phyloP scores from a whole-genome alignment of 2,797 vertebrate genomes.

The Mionectes olivaceus region DNA sequence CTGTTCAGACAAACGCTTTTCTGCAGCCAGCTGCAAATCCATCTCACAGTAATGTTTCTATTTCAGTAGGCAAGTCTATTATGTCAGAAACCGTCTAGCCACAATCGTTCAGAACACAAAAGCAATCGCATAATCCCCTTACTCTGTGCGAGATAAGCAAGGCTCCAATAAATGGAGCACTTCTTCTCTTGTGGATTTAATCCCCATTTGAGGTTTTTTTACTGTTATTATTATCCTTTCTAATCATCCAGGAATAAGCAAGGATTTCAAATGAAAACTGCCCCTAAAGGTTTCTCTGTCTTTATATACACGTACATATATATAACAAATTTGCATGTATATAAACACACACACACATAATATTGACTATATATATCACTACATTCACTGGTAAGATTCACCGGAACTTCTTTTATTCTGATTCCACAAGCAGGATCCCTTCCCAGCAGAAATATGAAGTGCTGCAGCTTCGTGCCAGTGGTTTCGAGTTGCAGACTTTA shows the following conservation, averaged over 20 bases:
- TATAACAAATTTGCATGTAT: background rate
- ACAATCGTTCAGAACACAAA: constrained; percentile 66
- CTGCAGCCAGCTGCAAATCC: constrained; percentile 61
- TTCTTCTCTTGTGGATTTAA: constrained; percentile 70
- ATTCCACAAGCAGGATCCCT: constrained; percentile 30
- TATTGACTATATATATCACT: background rate
- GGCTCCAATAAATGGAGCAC: constrained; percentile 68
- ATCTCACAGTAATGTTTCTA: constrained; percentile 66
- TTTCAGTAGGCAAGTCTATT: constrained; percentile 74
- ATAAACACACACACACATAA: background rate
- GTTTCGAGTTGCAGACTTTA: constrained; percentile 73
- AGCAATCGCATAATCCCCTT: constrained; percentile 71
- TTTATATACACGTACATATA: background rate
- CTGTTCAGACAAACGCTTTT: constrained; percentile 48
- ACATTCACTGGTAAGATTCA: background rate
- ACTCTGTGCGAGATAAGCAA: constrained; percentile 63
- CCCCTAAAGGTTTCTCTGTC: background rate
- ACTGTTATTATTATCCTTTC: constrained; percentile 57
- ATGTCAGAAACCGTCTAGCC: constrained; percentile 71
- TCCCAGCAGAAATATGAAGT: constrained; percentile 67
- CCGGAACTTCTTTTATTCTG: constrained; percentile 35
- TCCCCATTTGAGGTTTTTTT: constrained; percentile 60
- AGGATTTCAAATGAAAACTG: constrained; percentile 55
- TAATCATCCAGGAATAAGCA: constrained; percentile 63
- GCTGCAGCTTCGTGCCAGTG: constrained; percentile 31